A percentile compares a stretch with the other conserved stretches of the same genome.
Conservation (phyloP, 1,140 invertebrate species). For the Acromyrmex heyeri region DNA sequence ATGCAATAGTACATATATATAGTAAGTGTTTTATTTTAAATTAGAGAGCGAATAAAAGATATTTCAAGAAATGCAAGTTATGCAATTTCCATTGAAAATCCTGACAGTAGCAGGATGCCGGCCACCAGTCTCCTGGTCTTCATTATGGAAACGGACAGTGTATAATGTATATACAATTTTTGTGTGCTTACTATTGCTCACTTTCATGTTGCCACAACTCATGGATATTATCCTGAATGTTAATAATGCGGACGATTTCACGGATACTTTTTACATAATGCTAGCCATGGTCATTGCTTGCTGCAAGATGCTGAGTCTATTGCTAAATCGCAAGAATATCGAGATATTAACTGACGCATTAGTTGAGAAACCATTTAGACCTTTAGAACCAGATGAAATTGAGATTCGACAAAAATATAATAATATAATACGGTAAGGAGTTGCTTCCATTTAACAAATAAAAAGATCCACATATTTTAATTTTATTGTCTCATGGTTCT, state of each 20-base stretch:
- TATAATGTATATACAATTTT: constrained; percentile 28
- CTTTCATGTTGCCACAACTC: constrained; percentile 58
- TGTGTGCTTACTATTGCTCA: background rate
- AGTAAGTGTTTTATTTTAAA: background rate
- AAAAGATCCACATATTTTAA: background rate
- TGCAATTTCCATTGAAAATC: constrained; percentile 60
- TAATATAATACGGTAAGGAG: constrained; percentile 58
- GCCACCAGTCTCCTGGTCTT: constrained; percentile 37
- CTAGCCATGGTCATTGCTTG: constrained; percentile 40
- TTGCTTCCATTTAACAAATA: background rate
- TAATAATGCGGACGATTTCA: constrained; percentile 48
- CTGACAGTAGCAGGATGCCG: constrained; percentile 49
- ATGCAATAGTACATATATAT: no score
- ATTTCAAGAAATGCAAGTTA: constrained; percentile 22
- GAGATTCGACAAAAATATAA: constrained; percentile 65
- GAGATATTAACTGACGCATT: constrained; percentile 23
- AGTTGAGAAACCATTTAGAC: constrained; percentile 40
- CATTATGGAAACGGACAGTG: background rate
- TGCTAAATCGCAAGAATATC: constrained; percentile 53
- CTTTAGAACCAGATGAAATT: constrained; percentile 55
- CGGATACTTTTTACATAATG: constrained; percentile 64
- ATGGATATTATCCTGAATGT: constrained; percentile 58
- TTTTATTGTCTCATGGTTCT: background rate
- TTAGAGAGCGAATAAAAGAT: background rate
- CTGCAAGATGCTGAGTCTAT: constrained; percentile 57